Base-by-base conservation (phyloP, 2,888 invertebrate species). In the Plemyria rubiginata region DNA sequence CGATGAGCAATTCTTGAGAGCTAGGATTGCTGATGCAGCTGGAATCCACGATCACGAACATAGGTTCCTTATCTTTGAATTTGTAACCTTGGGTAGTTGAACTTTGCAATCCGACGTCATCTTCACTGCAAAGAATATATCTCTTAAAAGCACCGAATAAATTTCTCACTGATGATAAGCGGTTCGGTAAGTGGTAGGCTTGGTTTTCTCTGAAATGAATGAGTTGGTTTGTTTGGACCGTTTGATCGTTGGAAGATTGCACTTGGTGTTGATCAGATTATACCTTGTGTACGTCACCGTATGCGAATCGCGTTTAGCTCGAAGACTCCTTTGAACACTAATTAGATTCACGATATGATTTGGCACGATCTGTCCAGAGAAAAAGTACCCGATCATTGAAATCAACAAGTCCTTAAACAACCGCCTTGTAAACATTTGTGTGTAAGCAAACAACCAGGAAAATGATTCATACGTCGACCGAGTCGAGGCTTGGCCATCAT, bases 401-500 rank as follows among this genome's bases (percentile, higher is more conserved):
- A 70, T 65, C 65, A 78, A 77, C 52, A 88, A 68, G 68, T 92
- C 91, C 74, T 77, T 84, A 11, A 77, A 70, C 76, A 90, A 79
- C 55, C 91, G 87, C 54, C 62, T 66, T 13, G 79, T 54, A 70
- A 85, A 89, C 84, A 86, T 85, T 81, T 74, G 79, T 67, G 77
- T 69, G 70, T 90, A 89, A 75, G 63, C 69, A 74, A 84, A 70
- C 60, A 85, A 83, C 81, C 81, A 86, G 78, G 71, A 78, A 82
- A 89, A 74, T 67, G 78, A 78, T 76, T 81, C 90, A 82, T 91
- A 91, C 90, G 82, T 85, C 71, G 87, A 71, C 56, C 75, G 71
- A 22, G 71, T 43, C 41, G 78, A 32, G 58, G 65, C 45, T 60
- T 79, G 70, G 77, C 67, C 83, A 82, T 81, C 80, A 74, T 86